Base-by-base conservation (phyloP, 2,113 vertebrate species). In the Casuarius casuarius region DNA sequence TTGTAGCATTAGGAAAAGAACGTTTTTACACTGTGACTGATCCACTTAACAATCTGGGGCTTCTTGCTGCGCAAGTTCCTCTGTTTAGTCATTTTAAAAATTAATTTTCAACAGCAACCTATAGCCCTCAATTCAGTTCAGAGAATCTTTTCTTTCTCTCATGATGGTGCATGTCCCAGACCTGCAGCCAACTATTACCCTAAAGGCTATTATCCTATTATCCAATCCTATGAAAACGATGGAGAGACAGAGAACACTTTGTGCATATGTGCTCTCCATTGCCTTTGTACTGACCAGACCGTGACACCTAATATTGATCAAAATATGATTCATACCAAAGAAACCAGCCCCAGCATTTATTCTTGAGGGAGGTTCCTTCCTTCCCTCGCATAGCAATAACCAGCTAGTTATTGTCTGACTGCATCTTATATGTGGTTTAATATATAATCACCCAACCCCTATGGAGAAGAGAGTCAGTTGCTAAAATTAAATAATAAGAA, bases 401-500 rank as follows among this genome's bases (percentile, higher is more conserved):
- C 48, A 94, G 33, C 7, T 23, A 92, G 38, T 49, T 96, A 67
- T 59, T 77, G 35, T 76, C 93, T 89, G 89, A 78, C 80, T 86
- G 25, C 63, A 76, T 88, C 46, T 65, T 48, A 46, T 61, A 61
- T 5, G 2, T 74, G 5, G 35, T 68, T 89, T 46, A 16, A 76
- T 35, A 40, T 5, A 20, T 70, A 87, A 79, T 65, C 3, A 3
- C 28, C 58, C 78, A 72, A 17, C 10, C 3, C 40, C 49, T 40
- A 14, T 1, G 9, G 35, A 77, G 54, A 77, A 96, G 85, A 89
- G 56, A 95, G 46, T 3, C 65, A 86, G 82, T 58, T 96, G 67
- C 71, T 93, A 89, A 96, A 95, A 83, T 68, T 40, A 93, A 89
- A 73, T 78, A 67, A 3, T 81, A 84, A 73, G 94, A 89, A 94